Evolutionary conservation across 1,140 invertebrate species (phyloP), one percentile per base, ranked within the genome.

Genomic region (Gryon sp.): DNA sequence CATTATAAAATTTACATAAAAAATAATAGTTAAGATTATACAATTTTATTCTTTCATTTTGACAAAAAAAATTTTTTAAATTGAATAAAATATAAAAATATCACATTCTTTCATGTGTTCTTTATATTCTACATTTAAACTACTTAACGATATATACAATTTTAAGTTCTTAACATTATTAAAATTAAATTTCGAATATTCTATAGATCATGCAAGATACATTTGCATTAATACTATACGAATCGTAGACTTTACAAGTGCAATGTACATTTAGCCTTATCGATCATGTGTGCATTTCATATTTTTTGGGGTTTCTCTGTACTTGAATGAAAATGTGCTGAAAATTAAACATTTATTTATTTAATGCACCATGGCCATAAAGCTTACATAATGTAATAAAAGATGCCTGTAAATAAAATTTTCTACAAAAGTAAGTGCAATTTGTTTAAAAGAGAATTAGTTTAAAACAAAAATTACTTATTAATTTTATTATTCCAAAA

Each of bases 361-460:
- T 59, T 36, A 80, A 80, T 75, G 78, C 78, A 78, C 65, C 52
- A 74, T 80, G 78, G 78, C 78, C 78, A 77, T 75, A 75, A 75
- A 75, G 78, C 75, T 59, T 53, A 52, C 7, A 48, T 22, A n/a
- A 65, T 38, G 43, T 46, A 46, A 18, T 72, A 55, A 62, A 48
- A 66, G 66, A 59, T 70, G 65, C 74, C 66, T 77, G 78, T 77
- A 62, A 77, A 80, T 80, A 80, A 74, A 77, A 66, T 46, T 74
- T 74, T 75, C 45, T 72, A 79, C 60, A 53, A 2, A 20, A n/a
- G n/a, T n/a, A n/a, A n/a, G n/a, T n/a, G n/a, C n/a, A n/a, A n/a
- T n/a, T n/a, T n/a, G n/a, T n/a, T n/a, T n/a, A n/a, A n/a, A n/a
- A n/a, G n/a, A n/a, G n/a, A n/a, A n/a, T n/a, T n/a, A n/a, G n/a